Percentiles rank a stretch among this genome's conserved stretches.
Conservation (phyloP, 2,113 vertebrate species). For the Chascanopsetta lugubris region DNA sequence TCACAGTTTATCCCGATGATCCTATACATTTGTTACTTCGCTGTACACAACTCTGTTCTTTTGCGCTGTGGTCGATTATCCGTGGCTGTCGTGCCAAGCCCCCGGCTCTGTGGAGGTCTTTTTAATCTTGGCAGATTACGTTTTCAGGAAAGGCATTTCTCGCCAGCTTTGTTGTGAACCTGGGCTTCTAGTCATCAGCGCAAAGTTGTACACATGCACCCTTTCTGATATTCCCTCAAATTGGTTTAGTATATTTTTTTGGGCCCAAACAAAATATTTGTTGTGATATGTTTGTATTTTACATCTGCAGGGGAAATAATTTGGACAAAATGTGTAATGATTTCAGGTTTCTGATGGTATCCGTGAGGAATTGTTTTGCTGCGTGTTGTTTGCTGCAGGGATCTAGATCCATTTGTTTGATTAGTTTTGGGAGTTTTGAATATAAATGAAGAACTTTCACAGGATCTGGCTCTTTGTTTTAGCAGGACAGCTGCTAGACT, state of each 20-base stretch:
- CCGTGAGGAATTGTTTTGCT: neutral
- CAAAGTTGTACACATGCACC: conserved; percentile 6
- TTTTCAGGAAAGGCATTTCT: conserved; percentile 22
- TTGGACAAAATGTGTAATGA: neutral
- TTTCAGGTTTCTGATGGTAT: neutral
- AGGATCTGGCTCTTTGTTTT: neutral
- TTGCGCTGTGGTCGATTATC: neutral
- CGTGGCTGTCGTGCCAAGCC: no score
- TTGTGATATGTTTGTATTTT: conserved; percentile 18
- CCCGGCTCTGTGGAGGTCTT: neutral
- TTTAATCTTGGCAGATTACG: conserved; percentile 6
- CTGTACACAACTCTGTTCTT: neutral
- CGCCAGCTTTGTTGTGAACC: conserved; percentile 26
- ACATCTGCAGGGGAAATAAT: neutral
- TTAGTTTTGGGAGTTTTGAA: neutral
- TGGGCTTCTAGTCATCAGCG: conserved; percentile 6
- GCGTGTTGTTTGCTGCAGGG: neutral
- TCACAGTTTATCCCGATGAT: neutral
- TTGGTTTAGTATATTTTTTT: neutral
- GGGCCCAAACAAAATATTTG: neutral
- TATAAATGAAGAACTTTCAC: neutral
- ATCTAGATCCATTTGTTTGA: neutral
- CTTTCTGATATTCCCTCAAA: conserved; percentile 2
- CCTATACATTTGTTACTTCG: neutral
- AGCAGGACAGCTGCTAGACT: neutral